Evolutionary conservation across 2,888 invertebrate species (phyloP).

Genomic region (Dione juno): DNA sequence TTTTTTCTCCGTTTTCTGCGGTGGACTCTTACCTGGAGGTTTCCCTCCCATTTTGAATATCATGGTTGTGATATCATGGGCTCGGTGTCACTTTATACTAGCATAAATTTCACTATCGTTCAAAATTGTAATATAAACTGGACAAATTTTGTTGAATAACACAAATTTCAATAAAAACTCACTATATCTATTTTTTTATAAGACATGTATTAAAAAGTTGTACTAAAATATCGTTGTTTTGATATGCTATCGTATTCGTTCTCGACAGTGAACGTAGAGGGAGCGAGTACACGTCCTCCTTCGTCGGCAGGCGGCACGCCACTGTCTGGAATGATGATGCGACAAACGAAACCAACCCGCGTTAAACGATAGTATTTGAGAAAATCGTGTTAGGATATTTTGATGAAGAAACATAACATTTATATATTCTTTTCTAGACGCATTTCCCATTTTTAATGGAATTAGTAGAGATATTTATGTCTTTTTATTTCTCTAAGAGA

Average conservation of each 20-base stretch:
- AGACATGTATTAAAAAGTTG: background rate
- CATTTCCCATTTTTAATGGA: background rate
- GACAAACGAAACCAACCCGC: slow-evolving; percentile 31
- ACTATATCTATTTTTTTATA: background rate
- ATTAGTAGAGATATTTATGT: background rate
- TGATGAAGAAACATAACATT: background rate
- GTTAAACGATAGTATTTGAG: slow-evolving; percentile 27
- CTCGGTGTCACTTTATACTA: slow-evolving; percentile 18
- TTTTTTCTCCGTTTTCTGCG: slow-evolving; percentile 57
- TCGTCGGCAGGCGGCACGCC: slow-evolving; percentile 67
- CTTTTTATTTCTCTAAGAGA: no score
- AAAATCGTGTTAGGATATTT: slow-evolving; percentile 18
- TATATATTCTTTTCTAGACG: background rate
- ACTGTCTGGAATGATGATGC: slow-evolving; percentile 54
- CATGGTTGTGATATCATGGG: slow-evolving; percentile 59
- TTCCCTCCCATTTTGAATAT: slow-evolving; percentile 76
- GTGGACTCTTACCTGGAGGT: slow-evolving; percentile 58
- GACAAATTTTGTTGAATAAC: background rate
- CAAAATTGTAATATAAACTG: background rate
- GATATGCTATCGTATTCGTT: slow-evolving; percentile 66
- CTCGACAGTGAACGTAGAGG: slow-evolving; percentile 55
- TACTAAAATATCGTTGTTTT: slow-evolving; percentile 31
- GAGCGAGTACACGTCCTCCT: slow-evolving; percentile 57
- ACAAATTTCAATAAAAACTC: slow-evolving; percentile 5
- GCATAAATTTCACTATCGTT: slow-evolving; percentile 14